These are phyloP conservation scores for Phyllotreta striolata DNA, from an alignment of 2,888 invertebrate genomes.

Conservation along the genomic window DNA sequence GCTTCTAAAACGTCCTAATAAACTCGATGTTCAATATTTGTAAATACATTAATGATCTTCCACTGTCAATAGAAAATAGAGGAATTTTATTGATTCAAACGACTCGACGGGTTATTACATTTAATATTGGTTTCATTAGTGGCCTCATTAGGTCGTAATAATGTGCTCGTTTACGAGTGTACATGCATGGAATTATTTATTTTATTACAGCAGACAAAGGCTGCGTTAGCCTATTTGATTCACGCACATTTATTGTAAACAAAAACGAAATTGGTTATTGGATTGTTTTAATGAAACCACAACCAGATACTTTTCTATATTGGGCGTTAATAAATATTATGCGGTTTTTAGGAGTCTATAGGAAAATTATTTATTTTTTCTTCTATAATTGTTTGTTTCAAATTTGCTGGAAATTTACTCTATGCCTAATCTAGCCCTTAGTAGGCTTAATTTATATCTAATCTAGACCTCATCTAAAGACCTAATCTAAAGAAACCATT, in stretches of 20 bases:
- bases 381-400: too few relatives aligned
- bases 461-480: too few relatives aligned
- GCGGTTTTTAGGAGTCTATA: too few relatives aligned
- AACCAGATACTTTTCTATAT: constrained; percentile 9
- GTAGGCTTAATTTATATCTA: too few relatives aligned
- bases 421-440: too few relatives aligned
- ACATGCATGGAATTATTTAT: constrained; percentile 33
- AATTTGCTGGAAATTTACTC: too few relatives aligned
- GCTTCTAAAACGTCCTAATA: not conserved
- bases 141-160: constrained; percentile 31
- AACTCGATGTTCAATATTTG: constrained; percentile 14
- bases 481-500: too few relatives aligned
- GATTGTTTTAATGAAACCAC: constrained; percentile 9
- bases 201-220: constrained; percentile 25
- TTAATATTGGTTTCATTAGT: constrained; percentile 37
- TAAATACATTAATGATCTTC: constrained; percentile 32
- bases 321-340: constrained; percentile 6
- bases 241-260: constrained; percentile 14
- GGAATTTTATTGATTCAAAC: constrained; percentile 31
- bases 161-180: constrained; percentile 34
- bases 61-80: constrained; percentile 32
- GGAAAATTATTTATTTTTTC: too few relatives aligned
- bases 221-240: constrained; percentile 14
- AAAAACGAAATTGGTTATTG: constrained; percentile 16
- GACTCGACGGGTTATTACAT: constrained; percentile 34